These are phyloP conservation scores for Neolamprologus fasciatus DNA, from an alignment of 2,113 vertebrate genomes.

Conservation along the genomic window DNA sequence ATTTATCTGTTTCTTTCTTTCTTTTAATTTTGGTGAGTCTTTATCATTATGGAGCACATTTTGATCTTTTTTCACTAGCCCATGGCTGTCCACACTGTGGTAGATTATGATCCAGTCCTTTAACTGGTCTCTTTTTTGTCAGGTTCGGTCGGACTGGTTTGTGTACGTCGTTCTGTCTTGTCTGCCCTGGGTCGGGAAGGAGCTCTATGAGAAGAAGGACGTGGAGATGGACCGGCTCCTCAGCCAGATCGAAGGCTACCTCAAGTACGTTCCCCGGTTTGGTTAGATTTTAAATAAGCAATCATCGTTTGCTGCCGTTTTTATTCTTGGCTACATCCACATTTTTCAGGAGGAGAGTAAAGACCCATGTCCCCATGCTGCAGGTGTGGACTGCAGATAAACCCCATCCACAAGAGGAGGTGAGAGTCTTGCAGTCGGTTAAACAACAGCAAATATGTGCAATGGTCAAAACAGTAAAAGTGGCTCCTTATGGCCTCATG, in stretches of 20 bases:
- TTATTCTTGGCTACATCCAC: neutral
- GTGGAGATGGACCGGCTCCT: constrained; percentile 95
- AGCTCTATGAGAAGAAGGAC: constrained; percentile 97
- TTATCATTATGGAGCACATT: neutral
- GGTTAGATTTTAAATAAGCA: neutral
- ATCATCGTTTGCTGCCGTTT: neutral
- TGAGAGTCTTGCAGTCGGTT: constrained; percentile 36
- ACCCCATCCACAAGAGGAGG: constrained; percentile 96
- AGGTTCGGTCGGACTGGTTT: constrained; percentile 98
- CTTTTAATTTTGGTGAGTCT: neutral
- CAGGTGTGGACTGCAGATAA: constrained; percentile 97
- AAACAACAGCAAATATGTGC: neutral
- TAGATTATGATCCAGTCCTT: neutral
- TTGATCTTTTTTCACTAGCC: neutral
- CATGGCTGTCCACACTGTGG: neutral
- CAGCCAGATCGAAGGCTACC: constrained; percentile 87
- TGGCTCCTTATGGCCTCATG: neutral
- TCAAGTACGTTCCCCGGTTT: constrained; percentile 78
- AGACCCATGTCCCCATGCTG: constrained; percentile 89
- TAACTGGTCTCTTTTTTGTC: neutral
- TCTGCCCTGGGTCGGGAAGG: constrained; percentile 96
- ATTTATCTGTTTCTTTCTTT: neutral
- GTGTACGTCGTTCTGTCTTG: constrained; percentile 90
- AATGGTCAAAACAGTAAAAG: neutral
- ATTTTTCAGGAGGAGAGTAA: constrained; percentile 81